phyloP scores from a whole-genome alignment of 2,888 invertebrate genomes.

The Carabus problematicus region DNA sequence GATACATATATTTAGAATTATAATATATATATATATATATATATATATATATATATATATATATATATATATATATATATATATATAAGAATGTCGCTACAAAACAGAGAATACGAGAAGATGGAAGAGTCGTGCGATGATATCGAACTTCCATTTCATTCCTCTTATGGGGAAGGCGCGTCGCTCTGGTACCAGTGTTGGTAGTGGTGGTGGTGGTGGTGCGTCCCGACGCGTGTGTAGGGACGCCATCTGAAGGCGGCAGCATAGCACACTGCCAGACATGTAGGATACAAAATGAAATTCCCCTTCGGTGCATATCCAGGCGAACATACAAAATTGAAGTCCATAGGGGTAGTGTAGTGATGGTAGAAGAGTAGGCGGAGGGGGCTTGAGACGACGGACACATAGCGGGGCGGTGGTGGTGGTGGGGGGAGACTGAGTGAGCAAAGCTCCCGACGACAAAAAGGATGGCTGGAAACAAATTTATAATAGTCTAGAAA shows the following conservation, averaged over 20 bases:
- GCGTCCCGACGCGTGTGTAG: conserved; percentile 44
- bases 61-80: too few relatives aligned
- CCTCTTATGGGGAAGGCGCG: conserved; percentile 52
- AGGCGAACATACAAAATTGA: conserved; percentile 54
- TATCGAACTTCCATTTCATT: conserved; percentile 56
- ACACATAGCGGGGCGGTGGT: too few relatives aligned
- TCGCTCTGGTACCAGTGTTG: neutral
- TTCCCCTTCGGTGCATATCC: conserved; percentile 51
- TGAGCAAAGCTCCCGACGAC: conserved; percentile 48
- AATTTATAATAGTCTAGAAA: conserved; percentile 55
- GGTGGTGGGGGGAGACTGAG: too few relatives aligned
- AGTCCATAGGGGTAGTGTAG: conserved; percentile 51
- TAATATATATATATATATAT: too few relatives aligned
- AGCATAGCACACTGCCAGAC: conserved; percentile 46
- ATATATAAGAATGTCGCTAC: conserved; percentile 44
- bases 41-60: too few relatives aligned
- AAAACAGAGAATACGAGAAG: conserved; percentile 46
- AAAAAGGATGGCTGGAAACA: conserved; percentile 55
- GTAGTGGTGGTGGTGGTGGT: conserved; percentile 35
- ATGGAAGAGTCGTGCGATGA: conserved; percentile 52
- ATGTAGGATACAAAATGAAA: conserved; percentile 58
- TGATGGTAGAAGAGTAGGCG: conserved; percentile 39
- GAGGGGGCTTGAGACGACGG: conserved; percentile 34
- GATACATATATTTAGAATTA: too few relatives aligned
- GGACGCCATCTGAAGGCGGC: conserved; percentile 12